A percentile compares a stretch with the other conserved stretches of the same genome.
phyloP scores from a whole-genome alignment of 2,113 vertebrate species.

The Nerophis lumbriciformis region DNA sequence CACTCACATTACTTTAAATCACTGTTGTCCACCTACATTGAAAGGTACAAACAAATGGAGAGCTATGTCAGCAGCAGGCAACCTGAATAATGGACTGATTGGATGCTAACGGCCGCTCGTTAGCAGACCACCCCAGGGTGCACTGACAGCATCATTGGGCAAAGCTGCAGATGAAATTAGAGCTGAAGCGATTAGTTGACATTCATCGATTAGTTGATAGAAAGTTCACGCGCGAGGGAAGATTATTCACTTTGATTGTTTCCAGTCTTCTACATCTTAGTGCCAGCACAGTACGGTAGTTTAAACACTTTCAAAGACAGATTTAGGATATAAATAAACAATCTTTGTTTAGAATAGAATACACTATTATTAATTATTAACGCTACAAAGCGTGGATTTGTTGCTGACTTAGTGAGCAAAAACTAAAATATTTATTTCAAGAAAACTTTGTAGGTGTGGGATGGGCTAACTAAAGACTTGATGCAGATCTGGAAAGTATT shows the following conservation, averaged over 20 bases:
- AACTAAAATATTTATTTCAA: too few relatives aligned
- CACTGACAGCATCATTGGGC: conserved; percentile 20
- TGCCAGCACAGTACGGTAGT: neutral
- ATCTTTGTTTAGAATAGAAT: too few relatives aligned
- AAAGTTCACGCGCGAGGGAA: neutral
- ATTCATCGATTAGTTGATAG: conserved; percentile 21
- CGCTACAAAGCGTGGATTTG: too few relatives aligned
- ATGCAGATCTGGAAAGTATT: too few relatives aligned
- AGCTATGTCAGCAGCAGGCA: neutral
- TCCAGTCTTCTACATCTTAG: neutral
- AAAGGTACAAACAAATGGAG: conserved; percentile 22
- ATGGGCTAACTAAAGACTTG: too few relatives aligned
- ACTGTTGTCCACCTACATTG: conserved; percentile 29
- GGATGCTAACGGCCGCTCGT: conserved; percentile 44
- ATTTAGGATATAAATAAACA: too few relatives aligned
- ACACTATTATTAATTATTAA: too few relatives aligned
- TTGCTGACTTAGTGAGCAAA: too few relatives aligned
- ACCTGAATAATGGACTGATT: conserved; percentile 44
- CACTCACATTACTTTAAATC: conserved; percentile 4
- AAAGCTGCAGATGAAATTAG: conserved; percentile 27
- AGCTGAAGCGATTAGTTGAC: conserved; percentile 27
- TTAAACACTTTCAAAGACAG: too few relatives aligned
- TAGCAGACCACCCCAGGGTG: conserved; percentile 31
- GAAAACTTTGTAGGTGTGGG: too few relatives aligned
- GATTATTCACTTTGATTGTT: neutral